Base-by-base conservation (phyloP, 2,797 vertebrate genomes). In the Acanthornis magna region DNA sequence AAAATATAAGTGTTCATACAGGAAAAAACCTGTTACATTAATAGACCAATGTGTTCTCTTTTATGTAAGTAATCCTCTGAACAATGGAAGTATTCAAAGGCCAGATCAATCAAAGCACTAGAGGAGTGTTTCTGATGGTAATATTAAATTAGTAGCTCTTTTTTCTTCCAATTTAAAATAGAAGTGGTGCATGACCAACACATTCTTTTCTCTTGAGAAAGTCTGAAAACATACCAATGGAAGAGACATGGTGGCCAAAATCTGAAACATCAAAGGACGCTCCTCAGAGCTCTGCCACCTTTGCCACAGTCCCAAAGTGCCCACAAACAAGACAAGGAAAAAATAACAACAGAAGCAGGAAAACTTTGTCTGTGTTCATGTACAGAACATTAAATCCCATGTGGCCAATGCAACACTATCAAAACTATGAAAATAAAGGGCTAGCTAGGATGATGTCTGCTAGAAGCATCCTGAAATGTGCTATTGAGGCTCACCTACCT, bases 141-240 rank as follows among this genome's bases (percentile, higher is more conserved):
- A n/a, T 30, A 60, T 60, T 93, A 89, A 81, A 83, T 53, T 65
- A 83, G 36, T 16, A 50, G 65, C 15, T 63, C 14, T 42, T 85
- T 91, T 77, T 62, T 45, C 16, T 66, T 70, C 20, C 15, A 45
- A n/a, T 78, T 93, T 77, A 81, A 88, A 93, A 91, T 48, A 91
- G 86, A 85, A 95, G 22, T 12, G 8, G 62, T 60, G 23, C 70
- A 84, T 60, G 62, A 81, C 51, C 62, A 88, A 17, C 12, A 48
- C n/a, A 83, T 92, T 89, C 48, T 93, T 91, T 86, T 57, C 55
- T 85, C 73, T 90, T 86, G 79, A 70, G 82, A 86, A 96, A 88
- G 42, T 89, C 81, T 93, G 70, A 93, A 70, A 47, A 26, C 60
- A 71, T 79, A 82, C 45, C 55, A 90, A 17, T 9, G 27, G 55